A percentile compares a stretch with the other conserved stretches of the same genome.
phyloP scores from a whole-genome alignment of 1,140 invertebrate genomes.

The Lepidurus arcticus region DNA sequence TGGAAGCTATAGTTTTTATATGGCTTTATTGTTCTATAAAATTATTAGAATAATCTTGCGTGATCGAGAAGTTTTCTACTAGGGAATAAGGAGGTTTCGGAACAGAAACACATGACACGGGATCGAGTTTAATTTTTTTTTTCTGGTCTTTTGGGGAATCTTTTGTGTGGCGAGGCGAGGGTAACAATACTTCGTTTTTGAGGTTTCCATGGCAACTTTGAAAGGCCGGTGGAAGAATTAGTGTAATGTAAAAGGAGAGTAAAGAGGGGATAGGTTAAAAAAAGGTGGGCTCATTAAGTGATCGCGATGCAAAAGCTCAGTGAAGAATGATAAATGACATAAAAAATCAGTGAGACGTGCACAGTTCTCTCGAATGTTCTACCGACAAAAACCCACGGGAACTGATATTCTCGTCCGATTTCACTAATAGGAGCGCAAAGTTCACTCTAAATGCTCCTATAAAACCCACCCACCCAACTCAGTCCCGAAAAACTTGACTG shows the following conservation, averaged over 20 bases:
- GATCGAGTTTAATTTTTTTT: too few relatives aligned
- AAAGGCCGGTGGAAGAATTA: constrained; percentile 9
- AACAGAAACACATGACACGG: too few relatives aligned
- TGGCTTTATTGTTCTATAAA: too few relatives aligned
- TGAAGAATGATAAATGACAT: constrained; percentile 19
- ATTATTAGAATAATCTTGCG: too few relatives aligned
- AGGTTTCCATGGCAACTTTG: not conserved
- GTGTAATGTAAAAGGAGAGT: not conserved
- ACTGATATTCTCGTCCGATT: constrained; percentile 19
- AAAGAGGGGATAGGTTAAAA: not conserved
- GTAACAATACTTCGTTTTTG: not conserved
- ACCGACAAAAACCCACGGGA: not conserved
- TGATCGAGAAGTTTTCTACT: too few relatives aligned
- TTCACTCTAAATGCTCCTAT: constrained; percentile 9
- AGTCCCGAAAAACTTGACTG: not conserved
- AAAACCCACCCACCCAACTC: not conserved
- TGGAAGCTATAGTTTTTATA: not conserved
- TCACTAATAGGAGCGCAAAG: constrained; percentile 14
- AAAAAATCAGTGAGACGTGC: constrained; percentile 14
- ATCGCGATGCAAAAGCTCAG: constrained; percentile 12
- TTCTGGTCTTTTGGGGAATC: not conserved
- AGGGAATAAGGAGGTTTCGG: too few relatives aligned
- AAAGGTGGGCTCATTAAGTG: constrained; percentile 5
- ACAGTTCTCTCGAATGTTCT: not conserved
- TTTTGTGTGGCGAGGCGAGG: not conserved